Evolutionary conservation across 1,140 invertebrate genomes (phyloP), one percentile per base, ranked within the genome.

Genomic region (Neomicropteryx cornuta): DNA sequence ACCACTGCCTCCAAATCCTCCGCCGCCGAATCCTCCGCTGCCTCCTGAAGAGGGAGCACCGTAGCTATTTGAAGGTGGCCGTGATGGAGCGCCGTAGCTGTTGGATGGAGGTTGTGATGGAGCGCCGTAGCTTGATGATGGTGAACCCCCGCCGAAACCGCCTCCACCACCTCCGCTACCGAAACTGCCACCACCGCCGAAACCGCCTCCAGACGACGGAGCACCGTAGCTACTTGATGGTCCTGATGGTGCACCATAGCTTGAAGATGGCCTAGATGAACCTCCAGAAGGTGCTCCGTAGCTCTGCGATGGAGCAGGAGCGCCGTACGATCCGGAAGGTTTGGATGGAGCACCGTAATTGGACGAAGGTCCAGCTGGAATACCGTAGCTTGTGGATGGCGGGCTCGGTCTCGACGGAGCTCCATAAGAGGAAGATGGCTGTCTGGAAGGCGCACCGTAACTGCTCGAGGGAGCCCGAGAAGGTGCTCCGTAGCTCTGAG

Each of bases 21-120:
- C 42, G 22, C 42, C 42, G 22, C 32, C 20, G 17, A 18, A 40
- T 6, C 31, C 38, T 33, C 41, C 48, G 34, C 14, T 56, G 27
- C 65, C 61, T 18, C 63, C 55, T 24, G 66, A 40, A 49, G 70
- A 67, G 34, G 69, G 68, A n/a, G 65, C 67, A 2, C 69, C 66
- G 36, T 68, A 70, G 33, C 62, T 66, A 14, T 46, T 42, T 16
- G 51, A 53, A 5, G 46, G 43, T 31, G 13, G 41, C 29, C 38
- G 39, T 35, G 5, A 55, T 35, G 32, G 48, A 38, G 48, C 54
- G 31, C 68, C 66, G 37, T 66, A 69, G 30, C 47, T 55, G 11
- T 48, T 48, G 13, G 60, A 62, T 13, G 56, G 54, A 0, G 31
- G 38, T n/a, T 29, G 49, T 3, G 60, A 41, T n/a, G 65, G 56